Percentiles rank a stretch among this genome's conserved stretches.
phyloP scores from a whole-genome alignment of 2,113 vertebrate species.

The Hippopotamus amphibius region DNA sequence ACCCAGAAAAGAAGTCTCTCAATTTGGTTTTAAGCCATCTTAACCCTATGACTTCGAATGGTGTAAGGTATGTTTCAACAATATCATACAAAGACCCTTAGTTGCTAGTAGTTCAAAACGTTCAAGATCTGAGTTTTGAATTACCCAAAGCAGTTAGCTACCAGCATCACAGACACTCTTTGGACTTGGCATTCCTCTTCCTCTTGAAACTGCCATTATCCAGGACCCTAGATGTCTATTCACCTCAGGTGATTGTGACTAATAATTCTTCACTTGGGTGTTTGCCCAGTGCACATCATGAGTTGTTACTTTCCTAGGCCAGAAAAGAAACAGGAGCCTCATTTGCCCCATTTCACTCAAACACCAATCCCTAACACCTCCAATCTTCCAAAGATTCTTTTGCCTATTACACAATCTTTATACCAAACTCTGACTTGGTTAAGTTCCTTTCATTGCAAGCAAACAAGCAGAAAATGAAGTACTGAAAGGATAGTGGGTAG shows the following conservation, averaged over 20 bases:
- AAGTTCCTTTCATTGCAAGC: background rate
- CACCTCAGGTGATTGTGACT: background rate
- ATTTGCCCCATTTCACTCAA: background rate
- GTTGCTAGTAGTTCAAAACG: background rate
- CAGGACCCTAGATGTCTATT: background rate
- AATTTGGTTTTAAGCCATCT: background rate
- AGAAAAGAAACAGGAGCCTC: background rate
- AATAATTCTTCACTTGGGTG: background rate
- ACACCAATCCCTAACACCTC: background rate
- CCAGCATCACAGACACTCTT: background rate
- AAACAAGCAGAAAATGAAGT: background rate
- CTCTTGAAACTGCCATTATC: conserved; percentile 10
- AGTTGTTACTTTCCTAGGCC: background rate
- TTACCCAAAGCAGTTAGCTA: background rate
- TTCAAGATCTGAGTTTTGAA: background rate
- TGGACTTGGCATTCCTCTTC: background rate
- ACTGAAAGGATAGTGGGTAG: background rate
- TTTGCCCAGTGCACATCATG: background rate
- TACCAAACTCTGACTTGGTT: background rate
- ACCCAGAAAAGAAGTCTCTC: background rate
- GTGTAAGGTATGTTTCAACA: background rate
- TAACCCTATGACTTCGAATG: background rate
- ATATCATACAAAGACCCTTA: background rate
- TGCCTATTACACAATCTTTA: background rate
- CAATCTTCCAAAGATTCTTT: background rate